phyloP scores from a whole-genome alignment of 2,797 vertebrate genomes.

The Tinamus major region DNA sequence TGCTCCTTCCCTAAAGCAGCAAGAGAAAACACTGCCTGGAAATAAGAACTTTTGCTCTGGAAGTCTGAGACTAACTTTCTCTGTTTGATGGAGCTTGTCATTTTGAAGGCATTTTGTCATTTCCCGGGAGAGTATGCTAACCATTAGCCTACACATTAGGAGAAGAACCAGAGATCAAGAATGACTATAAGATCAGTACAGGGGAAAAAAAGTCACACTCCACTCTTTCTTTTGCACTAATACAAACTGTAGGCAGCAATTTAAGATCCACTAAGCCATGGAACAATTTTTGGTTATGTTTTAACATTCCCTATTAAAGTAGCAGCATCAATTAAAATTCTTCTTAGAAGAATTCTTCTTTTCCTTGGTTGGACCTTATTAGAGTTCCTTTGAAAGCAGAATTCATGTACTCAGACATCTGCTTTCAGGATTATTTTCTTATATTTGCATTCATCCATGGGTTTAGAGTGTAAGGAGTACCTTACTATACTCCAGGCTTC shows the following conservation, averaged over 20 bases:
- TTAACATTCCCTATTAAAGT: background rate
- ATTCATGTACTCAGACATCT: background rate
- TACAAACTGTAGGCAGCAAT: background rate
- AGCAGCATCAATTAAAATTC: background rate
- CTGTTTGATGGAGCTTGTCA: background rate
- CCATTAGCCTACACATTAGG: background rate
- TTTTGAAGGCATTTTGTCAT: background rate
- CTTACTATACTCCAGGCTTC: background rate
- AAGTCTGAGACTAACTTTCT: background rate
- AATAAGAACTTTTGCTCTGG: background rate
- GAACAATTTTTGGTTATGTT: background rate
- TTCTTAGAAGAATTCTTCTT: background rate
- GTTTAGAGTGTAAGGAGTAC: background rate
- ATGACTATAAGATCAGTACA: background rate
- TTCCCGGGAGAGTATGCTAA: background rate
- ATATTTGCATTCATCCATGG: background rate
- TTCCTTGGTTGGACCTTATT: background rate
- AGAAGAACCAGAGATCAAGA: background rate
- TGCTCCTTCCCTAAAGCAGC: background rate
- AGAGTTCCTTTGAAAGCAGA: background rate
- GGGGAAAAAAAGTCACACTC: background rate
- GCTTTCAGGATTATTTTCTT: background rate
- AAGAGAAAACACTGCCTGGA: background rate
- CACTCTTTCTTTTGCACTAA: background rate
- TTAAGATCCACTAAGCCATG: background rate